Percentiles rank a stretch among this genome's conserved stretches.
Conservation (phyloP, 1,140 invertebrate species). For the Lineus longissimus region DNA sequence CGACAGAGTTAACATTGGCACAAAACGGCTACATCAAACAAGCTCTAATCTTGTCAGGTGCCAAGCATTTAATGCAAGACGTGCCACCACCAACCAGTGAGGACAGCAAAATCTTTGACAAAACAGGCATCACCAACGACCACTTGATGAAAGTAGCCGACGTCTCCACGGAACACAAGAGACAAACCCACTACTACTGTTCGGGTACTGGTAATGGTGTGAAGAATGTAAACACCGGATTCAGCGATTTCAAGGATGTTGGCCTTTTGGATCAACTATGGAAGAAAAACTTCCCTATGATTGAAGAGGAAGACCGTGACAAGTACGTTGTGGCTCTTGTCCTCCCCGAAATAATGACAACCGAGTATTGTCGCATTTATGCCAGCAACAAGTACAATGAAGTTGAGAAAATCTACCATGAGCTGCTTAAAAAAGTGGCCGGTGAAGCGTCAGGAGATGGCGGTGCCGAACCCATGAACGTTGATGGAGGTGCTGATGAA, state of each 20-base stretch:
- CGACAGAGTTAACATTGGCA: neutral
- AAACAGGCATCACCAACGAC: neutral
- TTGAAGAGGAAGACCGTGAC: neutral
- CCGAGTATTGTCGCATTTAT: neutral
- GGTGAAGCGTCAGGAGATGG: neutral
- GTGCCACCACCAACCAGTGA: neutral
- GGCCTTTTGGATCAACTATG: neutral
- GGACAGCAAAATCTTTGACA: neutral
- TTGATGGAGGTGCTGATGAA: neutral
- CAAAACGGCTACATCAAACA: slow-evolving; percentile 6
- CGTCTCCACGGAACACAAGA: neutral
- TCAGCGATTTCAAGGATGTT: slow-evolving; percentile 2
- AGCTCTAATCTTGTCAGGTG: neutral
- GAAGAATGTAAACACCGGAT: slow-evolving; percentile 5
- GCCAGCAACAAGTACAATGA: neutral
- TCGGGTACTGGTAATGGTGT: neutral
- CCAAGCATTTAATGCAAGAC: slow-evolving; percentile 1
- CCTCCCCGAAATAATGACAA: neutral
- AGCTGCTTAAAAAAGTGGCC: neutral
- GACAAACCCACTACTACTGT: neutral
- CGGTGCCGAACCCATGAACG: neutral
- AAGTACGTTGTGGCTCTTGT: slow-evolving; percentile 3
- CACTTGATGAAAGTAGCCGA: neutral
- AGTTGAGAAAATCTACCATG: neutral
- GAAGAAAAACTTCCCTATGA: slow-evolving; percentile 7